phyloP scores from a whole-genome alignment of 2,797 vertebrate species.

The Platalea minor region DNA sequence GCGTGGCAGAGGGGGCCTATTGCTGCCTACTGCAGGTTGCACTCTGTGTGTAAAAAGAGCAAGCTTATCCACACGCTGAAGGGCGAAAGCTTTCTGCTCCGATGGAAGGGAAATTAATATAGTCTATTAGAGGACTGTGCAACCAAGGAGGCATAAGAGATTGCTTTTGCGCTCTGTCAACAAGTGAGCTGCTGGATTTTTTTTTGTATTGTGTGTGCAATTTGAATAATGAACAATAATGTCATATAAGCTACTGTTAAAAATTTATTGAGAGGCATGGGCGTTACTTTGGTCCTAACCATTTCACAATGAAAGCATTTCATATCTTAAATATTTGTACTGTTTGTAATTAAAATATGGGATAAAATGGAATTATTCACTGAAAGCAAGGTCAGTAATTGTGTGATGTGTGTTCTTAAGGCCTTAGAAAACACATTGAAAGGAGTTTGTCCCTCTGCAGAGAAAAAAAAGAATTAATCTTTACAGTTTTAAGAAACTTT shows the following conservation, averaged over 20 bases:
- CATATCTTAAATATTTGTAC: constrained; percentile 7
- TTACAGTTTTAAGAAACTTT: background rate
- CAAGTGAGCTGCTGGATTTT: background rate
- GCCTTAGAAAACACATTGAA: background rate
- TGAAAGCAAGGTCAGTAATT: constrained; percentile 10
- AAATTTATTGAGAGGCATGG: background rate
- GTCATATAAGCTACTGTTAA: background rate
- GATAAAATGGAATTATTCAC: background rate
- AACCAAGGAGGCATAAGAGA: background rate
- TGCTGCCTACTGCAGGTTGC: background rate
- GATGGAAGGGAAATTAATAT: background rate
- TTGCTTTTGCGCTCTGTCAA: background rate
- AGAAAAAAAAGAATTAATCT: constrained; percentile 3
- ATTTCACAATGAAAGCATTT: background rate
- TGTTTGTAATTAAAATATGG: constrained; percentile 35
- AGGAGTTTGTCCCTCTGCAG: background rate
- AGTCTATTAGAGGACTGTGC: background rate
- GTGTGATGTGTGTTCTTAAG: background rate
- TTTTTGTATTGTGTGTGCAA: background rate
- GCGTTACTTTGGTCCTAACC: background rate
- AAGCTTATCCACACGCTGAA: background rate
- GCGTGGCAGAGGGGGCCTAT: accelerated
- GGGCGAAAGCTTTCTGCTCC: background rate
- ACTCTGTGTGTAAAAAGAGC: background rate
- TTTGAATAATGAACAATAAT: constrained; percentile 6